These are phyloP conservation scores for Plectropomus leopardus DNA, from an alignment of 2,113 vertebrate genomes.

Conservation along the genomic window DNA sequence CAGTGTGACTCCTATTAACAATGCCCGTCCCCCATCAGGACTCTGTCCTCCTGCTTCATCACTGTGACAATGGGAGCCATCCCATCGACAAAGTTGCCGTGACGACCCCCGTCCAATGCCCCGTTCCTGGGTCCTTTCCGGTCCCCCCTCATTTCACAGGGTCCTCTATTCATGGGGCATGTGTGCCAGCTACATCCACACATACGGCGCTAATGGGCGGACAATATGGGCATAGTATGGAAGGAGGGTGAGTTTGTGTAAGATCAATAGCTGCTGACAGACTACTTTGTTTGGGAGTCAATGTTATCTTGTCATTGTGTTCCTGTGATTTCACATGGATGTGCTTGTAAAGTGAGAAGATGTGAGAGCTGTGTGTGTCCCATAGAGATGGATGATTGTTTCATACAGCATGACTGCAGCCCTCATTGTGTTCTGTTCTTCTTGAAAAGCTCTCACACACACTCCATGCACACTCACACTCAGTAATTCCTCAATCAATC, in stretches of 20 bases:
- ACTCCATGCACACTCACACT: constrained; percentile 31
- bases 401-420: constrained; percentile 1
- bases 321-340: constrained; percentile 8
- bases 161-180: constrained; percentile 83
- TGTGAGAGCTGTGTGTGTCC: neutral
- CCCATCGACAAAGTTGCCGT: constrained; percentile 80
- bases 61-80: constrained; percentile 77
- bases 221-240: constrained; percentile 39
- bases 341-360: neutral
- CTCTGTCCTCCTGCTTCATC: constrained; percentile 69
- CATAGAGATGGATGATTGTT: neutral
- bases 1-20: constrained; percentile 84
- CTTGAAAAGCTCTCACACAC: constrained; percentile 17
- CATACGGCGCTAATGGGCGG: constrained; percentile 41
- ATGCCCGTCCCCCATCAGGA: constrained; percentile 70
- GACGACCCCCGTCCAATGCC: constrained; percentile 79
- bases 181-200: constrained; percentile 72
- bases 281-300: neutral
- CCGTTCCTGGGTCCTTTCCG: constrained; percentile 58
- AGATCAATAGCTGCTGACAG: constrained; percentile 50
- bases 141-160: constrained; percentile 63
- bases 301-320: constrained; percentile 6
- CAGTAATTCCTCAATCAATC: constrained; percentile 55
- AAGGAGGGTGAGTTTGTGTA: neutral
- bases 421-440: neutral